Conservation (phyloP, 2,113 vertebrate genomes). For the Triplophysa tibetana region DNA sequence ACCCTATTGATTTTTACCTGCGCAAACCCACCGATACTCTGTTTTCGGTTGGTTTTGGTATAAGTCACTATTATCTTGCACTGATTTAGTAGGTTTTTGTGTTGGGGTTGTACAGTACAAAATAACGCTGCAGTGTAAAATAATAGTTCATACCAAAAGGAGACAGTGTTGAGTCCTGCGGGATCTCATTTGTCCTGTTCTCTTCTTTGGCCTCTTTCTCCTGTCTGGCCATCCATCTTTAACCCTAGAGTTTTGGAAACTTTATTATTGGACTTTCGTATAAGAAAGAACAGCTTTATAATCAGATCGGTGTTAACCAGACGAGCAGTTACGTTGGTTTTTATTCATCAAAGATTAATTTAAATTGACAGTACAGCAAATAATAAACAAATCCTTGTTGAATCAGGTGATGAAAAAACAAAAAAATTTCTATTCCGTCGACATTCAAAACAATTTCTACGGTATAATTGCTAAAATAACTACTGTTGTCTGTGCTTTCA, state of each 20-base stretch:
- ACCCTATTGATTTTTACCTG: background rate
- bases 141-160: conserved; percentile 3
- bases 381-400: background rate
- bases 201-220: conserved; percentile 31
- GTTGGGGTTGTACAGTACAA: background rate
- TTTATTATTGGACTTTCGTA: conserved; percentile 4
- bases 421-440: no score
- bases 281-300: conserved; percentile 22
- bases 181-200: conserved; percentile 35
- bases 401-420: no score
- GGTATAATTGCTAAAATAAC: no score
- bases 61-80: background rate
- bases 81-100: background rate
- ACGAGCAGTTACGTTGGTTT: background rate
- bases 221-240: conserved; percentile 28
- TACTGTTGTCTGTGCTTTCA: no score
- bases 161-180: conserved; percentile 21
- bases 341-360: background rate
- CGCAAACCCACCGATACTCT: background rate
- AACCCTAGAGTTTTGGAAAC: conserved; percentile 10
- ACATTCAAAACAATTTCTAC: no score
- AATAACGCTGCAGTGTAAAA: conserved; percentile 10
- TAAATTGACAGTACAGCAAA: background rate
- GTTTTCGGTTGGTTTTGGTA: background rate
- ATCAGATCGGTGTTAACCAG: conserved; percentile 2